phyloP scores from a whole-genome alignment of 2,888 invertebrate species.

The Caenorhabditis virilis region DNA sequence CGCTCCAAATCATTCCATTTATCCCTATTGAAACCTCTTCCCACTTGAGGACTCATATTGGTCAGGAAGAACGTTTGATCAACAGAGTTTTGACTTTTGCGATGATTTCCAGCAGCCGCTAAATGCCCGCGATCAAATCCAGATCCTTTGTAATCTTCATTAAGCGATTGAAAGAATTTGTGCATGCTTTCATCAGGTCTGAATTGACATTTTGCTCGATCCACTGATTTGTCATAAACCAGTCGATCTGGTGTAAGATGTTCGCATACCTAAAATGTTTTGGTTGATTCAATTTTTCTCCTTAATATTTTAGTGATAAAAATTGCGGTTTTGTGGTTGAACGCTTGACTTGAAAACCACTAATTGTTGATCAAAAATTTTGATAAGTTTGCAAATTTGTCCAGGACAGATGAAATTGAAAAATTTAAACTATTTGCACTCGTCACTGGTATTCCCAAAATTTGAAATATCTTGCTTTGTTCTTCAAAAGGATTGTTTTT shows the following conservation, averaged over 20 bases:
- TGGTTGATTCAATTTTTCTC: background rate
- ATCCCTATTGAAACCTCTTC: slow-evolving; percentile 87
- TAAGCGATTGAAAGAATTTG: slow-evolving; percentile 74
- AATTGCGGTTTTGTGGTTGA: no score
- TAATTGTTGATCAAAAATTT: no score
- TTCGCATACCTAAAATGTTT: slow-evolving; percentile 86
- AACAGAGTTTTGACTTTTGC: slow-evolving; percentile 79
- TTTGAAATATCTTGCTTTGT: no score
- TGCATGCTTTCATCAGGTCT: slow-evolving; percentile 79
- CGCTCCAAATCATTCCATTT: slow-evolving; percentile 88
- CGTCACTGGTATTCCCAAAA: no score
- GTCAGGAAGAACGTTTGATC: slow-evolving; percentile 90
- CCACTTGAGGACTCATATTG: slow-evolving; percentile 96
- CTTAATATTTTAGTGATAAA: no score
- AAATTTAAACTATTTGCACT: no score
- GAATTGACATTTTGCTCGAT: slow-evolving; percentile 78
- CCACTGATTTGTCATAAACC: slow-evolving; percentile 78
- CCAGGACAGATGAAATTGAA: no score
- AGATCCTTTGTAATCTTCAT: slow-evolving; percentile 75
- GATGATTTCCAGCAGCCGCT: slow-evolving; percentile 95
- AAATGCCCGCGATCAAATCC: slow-evolving; percentile 95
- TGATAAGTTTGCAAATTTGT: no score
- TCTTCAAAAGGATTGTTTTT: no score
- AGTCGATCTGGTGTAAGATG: slow-evolving; percentile 83
- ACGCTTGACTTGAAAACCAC: no score